Evolutionary conservation across 2,797 vertebrate species (phyloP).

Genomic region (Lepus oiostolus): DNA sequence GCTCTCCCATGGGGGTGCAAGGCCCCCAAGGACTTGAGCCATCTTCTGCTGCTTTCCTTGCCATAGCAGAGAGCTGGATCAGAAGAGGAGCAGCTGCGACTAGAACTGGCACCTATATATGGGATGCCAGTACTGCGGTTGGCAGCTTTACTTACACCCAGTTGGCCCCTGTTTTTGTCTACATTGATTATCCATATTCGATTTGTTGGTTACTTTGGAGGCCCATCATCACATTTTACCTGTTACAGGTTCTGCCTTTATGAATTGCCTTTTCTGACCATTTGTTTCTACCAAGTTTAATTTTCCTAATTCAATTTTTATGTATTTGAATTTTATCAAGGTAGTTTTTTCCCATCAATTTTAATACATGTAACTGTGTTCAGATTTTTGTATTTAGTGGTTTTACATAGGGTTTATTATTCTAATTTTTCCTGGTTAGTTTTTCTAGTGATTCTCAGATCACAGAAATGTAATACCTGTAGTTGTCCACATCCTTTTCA

Average conservation of each 20-base stretch:
- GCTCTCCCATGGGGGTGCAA: too few relatives aligned
- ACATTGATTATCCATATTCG: background rate
- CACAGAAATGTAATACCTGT: background rate
- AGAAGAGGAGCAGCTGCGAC: too few relatives aligned
- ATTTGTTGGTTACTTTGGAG: background rate
- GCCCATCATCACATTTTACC: background rate
- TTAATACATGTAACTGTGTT: background rate
- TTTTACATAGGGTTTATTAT: constrained; percentile 32
- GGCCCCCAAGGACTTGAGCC: too few relatives aligned
- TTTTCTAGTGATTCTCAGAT: constrained; percentile 49
- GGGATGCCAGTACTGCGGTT: too few relatives aligned
- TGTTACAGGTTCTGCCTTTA: background rate
- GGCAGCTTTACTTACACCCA: background rate
- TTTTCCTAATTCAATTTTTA: constrained; percentile 40
- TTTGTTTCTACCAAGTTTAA: constrained; percentile 17
- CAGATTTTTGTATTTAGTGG: constrained; percentile 40
- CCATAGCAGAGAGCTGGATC: too few relatives aligned
- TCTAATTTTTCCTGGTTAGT: constrained; percentile 24
- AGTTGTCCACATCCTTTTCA: constrained; percentile 15
- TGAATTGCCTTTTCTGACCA: constrained; percentile 46
- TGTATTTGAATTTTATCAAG: constrained; percentile 28
- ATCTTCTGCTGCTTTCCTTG: too few relatives aligned
- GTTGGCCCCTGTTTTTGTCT: background rate
- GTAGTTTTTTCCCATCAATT: background rate
- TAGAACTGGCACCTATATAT: too few relatives aligned